Base-by-base conservation (phyloP, 2,888 invertebrate species). In the Apantesis nais region DNA sequence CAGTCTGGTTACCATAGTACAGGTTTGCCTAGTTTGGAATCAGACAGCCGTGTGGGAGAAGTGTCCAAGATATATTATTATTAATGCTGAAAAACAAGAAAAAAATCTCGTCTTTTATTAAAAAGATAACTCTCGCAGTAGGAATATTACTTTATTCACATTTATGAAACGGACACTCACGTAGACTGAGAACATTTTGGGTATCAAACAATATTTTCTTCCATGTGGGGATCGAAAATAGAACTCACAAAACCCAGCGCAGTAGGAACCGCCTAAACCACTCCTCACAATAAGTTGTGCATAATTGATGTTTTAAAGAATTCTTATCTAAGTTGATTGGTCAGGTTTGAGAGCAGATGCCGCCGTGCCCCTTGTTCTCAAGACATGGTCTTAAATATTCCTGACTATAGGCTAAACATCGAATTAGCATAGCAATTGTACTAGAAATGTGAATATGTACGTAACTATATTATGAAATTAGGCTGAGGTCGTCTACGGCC, bases 401-500 rank as follows among this genome's bases (percentile, higher is more conserved):
- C n/a, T 68, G 67, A 66, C 64, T 58, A 71, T 34, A 70, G 37
- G 62, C 67, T 72, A 71, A 61, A 72, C 64, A 55, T 62, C 41
- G 62, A 31, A 79, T 81, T 79, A 68, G 74, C 80, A 81, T 81
- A 79, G 70, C 61, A 68, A 76, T 75, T 70, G 67, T 37, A 76
- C 74, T 78, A 76, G 72, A 76, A 62, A 39, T 68, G 60, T 66
- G 68, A 67, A 70, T 74, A 70, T 68, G 78, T 74, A 73, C 48
- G 25, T 66, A 58, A 5, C 48, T 41, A 29, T 25, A 67, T 77
- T 74, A 70, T 69, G 80, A 81, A 81, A 82, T 82, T 78, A 82
- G 81, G 71, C 76, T 81, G 80, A 81, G 81, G 81, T 75, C 77
- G 66, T 73, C 78, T 66, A 62, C 68, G n/a, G 66, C 71, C 60